Evolutionary conservation across 1,140 invertebrate genomes (phyloP), one percentile per base, ranked within the genome.

Genomic region (Plectrocnemia conspersa): DNA sequence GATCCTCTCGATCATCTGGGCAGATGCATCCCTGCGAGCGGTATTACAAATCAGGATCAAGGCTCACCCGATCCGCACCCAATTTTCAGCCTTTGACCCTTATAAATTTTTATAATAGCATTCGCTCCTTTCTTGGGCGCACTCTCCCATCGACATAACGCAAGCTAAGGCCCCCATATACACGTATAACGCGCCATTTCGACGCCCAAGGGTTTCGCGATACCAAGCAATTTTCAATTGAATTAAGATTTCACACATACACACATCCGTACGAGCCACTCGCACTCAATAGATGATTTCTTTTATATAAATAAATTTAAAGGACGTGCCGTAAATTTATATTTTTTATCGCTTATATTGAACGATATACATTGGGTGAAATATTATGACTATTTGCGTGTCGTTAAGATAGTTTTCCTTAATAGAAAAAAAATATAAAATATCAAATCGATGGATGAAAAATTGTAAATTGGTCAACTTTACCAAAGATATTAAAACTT

Each of bases 41-140:
- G 45, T 23, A 47, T 47, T 47, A 50, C 47, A 50, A 50, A 50
- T 50, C 47, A 50, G 47, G 44, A 47, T 47, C 47, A 38, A 21
- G 32, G 47, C n/a, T n/a, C n/a, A 47, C 27, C 47, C 47, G 11
- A 50, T 50, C 47, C 47, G 18, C 47, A 38, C 47, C 47, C 47
- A 50, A 38, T 50, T 50, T 50, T 50, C 5, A 50, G 22, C 47
- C 47, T 50, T 50, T 38, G 47, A 50, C 47, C 47, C 47, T 50
- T 50, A 50, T 50, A 50, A 50, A 50, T 50, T 50, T 50, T 50
- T 50, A 50, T 50, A 50, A 50, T 50, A 50, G 47, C 47, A 32
- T 47, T 47, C 33, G 44, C 44, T 47, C 47, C 47, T 50, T 50
- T 50, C 47, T 50, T 50, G 40, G 40, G 47, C 33, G 19, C 33